Percentiles rank a stretch among this genome's conserved stretches.
These are phyloP conservation scores for Aromia moschata DNA, from an alignment of 2,888 invertebrate genomes.

Conservation along the genomic window DNA sequence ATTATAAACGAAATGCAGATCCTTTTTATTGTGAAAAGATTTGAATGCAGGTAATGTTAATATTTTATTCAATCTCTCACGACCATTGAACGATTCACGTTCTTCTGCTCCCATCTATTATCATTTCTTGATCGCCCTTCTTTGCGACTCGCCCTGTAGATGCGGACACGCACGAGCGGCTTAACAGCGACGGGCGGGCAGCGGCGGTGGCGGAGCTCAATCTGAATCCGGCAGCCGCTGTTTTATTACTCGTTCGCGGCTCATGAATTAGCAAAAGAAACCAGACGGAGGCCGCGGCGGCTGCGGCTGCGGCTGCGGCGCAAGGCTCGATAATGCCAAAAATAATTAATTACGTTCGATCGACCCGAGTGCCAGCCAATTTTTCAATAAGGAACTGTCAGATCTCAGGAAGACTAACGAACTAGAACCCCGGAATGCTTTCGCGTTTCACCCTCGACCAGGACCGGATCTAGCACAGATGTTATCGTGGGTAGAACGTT, in stretches of 20 bases:
- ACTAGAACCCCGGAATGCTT: conserved; percentile 54
- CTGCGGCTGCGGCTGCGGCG: too few relatives aligned
- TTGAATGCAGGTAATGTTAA: too few relatives aligned
- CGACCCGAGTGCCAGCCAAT: conserved; percentile 70
- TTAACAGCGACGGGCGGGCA: too few relatives aligned
- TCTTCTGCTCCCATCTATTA: too few relatives aligned
- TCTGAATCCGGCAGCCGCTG: conserved; percentile 45
- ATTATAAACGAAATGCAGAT: too few relatives aligned
- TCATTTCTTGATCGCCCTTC: too few relatives aligned
- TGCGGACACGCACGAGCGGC: conserved; percentile 56
- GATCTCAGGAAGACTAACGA: conserved; percentile 60
- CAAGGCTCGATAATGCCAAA: conserved; percentile 74
- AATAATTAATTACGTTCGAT: conserved; percentile 79
- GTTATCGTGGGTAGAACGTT: too few relatives aligned
- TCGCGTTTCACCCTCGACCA: conserved; percentile 35
- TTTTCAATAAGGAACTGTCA: conserved; percentile 67
- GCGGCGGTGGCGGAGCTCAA: conserved; percentile 36
- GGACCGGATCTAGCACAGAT: background rate
- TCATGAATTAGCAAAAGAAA: conserved; percentile 75
- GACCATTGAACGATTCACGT: too few relatives aligned
- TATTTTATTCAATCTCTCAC: too few relatives aligned
- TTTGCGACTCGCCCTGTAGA: conserved; percentile 24
- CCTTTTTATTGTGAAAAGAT: too few relatives aligned
- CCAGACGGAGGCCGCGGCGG: conserved; percentile 61
- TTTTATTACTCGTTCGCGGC: conserved; percentile 66